phyloP scores from a whole-genome alignment of 2,113 vertebrate genomes.

The Australoheros scitulus region DNA sequence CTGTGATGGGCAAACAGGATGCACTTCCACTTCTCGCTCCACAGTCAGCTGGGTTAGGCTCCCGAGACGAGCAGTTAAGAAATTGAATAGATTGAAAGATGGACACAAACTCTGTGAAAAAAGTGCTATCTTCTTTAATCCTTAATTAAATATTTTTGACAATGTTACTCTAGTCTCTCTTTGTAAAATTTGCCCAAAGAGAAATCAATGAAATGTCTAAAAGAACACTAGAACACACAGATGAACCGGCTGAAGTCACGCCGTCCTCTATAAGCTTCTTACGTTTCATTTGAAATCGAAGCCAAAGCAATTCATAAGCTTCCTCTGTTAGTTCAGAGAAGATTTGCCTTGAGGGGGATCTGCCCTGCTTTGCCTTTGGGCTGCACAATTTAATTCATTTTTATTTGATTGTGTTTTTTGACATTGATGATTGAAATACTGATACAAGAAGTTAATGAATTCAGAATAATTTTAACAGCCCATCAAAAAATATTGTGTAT shows the following conservation, averaged over 20 bases:
- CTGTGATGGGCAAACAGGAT: background rate
- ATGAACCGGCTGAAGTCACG: constrained; percentile 51
- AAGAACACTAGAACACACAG: constrained; percentile 2
- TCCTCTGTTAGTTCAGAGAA: constrained; percentile 38
- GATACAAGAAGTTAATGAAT: background rate
- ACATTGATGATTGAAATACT: constrained; percentile 4
- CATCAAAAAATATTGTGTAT: background rate
- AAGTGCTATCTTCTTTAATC: background rate
- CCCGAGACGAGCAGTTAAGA: background rate
- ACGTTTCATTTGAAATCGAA: constrained; percentile 55
- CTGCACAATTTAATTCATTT: constrained; percentile 19
- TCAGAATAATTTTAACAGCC: background rate
- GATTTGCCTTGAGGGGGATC: constrained; percentile 39
- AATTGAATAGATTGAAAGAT: background rate
- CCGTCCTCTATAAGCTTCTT: constrained; percentile 58
- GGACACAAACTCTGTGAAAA: background rate
- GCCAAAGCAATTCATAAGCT: constrained; percentile 51
- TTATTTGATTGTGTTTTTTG: constrained; percentile 45
- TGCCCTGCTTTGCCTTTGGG: constrained; percentile 1
- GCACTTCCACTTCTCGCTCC: background rate
- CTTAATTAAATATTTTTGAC: background rate
- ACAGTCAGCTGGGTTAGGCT: background rate
- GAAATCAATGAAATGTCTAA: constrained; percentile 36
- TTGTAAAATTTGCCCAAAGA: constrained; percentile 12
- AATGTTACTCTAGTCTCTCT: background rate